Evolutionary conservation across 1,140 invertebrate genomes (phyloP).

Genomic region (Leptinotarsa undecemlineata): DNA sequence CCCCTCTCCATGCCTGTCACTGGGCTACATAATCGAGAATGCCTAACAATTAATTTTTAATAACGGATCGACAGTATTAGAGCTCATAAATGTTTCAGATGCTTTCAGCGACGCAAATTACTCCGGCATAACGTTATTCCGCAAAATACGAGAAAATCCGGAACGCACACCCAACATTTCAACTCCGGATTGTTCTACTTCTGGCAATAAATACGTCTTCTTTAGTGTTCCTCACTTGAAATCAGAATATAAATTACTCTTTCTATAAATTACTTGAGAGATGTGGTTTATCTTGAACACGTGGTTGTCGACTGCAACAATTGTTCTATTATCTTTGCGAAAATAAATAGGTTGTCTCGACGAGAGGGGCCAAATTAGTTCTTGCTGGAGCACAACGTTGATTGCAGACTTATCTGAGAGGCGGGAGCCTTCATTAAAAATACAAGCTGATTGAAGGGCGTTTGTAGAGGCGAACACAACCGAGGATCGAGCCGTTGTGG

Average conservation of each 20-base stretch:
- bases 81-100: background rate
- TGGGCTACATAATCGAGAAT: too few relatives aligned
- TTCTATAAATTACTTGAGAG: conserved; percentile 24
- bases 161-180: background rate
- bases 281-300: conserved; percentile 24
- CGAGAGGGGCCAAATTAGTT: background rate
- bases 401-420: too few relatives aligned
- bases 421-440: too few relatives aligned
- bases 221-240: conserved; percentile 16
- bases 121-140: background rate
- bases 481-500: too few relatives aligned
- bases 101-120: background rate
- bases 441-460: too few relatives aligned
- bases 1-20: too few relatives aligned
- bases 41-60: too few relatives aligned
- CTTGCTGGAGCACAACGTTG: background rate
- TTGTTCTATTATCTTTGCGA: conserved; percentile 25
- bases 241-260: conserved; percentile 24
- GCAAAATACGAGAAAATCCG: conserved; percentile 5
- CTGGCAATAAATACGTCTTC: conserved; percentile 19
- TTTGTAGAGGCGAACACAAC: too few relatives aligned
- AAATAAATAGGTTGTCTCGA: background rate
- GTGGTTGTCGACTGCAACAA: conserved; percentile 25
- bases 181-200: background rate
- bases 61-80: too few relatives aligned